Conservation (phyloP, 1,140 invertebrate genomes). For the Drosophila melanogaster region DNA sequence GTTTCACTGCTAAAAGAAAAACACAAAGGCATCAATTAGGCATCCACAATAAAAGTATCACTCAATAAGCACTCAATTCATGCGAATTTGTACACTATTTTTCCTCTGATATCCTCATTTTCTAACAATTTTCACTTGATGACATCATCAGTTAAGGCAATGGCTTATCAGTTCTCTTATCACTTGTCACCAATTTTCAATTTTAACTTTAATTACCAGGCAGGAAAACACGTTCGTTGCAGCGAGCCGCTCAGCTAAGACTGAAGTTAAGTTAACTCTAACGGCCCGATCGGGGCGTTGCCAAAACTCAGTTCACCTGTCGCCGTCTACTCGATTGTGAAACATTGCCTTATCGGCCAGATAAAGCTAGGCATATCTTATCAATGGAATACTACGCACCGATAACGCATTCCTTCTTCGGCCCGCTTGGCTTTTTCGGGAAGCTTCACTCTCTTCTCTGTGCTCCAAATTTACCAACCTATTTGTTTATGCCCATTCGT, state of each 20-base stretch:
- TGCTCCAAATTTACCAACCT: slow-evolving; percentile 56
- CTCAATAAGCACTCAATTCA: slow-evolving; percentile 4
- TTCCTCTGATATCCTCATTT: slow-evolving; percentile 17
- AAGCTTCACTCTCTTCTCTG: neutral
- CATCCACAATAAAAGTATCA: neutral
- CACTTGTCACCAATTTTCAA: slow-evolving; percentile 31
- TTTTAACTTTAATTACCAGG: slow-evolving; percentile 55
- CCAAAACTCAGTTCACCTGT: slow-evolving; percentile 70
- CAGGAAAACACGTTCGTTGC: slow-evolving; percentile 77
- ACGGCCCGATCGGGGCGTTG: slow-evolving; percentile 65
- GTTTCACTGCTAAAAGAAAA: slow-evolving; percentile 51
- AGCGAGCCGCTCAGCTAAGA: slow-evolving; percentile 73
- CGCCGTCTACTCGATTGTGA: slow-evolving; percentile 66
- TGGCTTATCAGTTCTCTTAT: slow-evolving; percentile 54
- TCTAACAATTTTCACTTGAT: slow-evolving; percentile 61
- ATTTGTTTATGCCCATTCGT: slow-evolving; percentile 51
- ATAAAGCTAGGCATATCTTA: slow-evolving; percentile 61
- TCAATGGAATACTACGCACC: slow-evolving; percentile 48
- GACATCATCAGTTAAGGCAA: slow-evolving; percentile 59
- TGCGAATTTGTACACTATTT: slow-evolving; percentile 20
- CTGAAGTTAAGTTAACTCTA: slow-evolving; percentile 51
- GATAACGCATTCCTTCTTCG: slow-evolving; percentile 64
- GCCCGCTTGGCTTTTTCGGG: slow-evolving; percentile 14
- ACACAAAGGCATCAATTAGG: slow-evolving; percentile 13
- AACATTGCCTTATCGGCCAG: slow-evolving; percentile 58